These are phyloP conservation scores for Oscheius onirici DNA, from an alignment of 2,888 invertebrate species.

Conservation along the genomic window DNA sequence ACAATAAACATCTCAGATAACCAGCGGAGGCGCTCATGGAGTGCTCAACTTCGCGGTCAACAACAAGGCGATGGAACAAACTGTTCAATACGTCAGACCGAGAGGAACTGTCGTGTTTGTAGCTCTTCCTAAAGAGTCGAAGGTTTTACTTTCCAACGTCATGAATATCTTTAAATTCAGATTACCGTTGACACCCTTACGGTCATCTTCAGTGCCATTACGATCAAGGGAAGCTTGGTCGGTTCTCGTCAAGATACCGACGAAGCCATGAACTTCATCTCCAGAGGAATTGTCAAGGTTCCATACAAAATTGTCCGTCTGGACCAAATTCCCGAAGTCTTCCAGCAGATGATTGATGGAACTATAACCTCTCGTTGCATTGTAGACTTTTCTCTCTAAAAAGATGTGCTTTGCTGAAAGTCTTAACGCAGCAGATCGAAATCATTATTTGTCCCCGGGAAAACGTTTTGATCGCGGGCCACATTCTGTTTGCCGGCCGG, in stretches of 20 bases:
- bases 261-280: slow-evolving; percentile 41
- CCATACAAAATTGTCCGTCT: slow-evolving; percentile 4
- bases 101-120: slow-evolving; percentile 49
- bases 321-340: slow-evolving; percentile 7
- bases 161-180: neutral
- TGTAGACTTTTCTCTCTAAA: slow-evolving; percentile 7
- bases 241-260: slow-evolving; percentile 7
- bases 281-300: slow-evolving; percentile 34
- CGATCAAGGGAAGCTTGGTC: slow-evolving; percentile 8
- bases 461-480: too few species aligned
- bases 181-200: neutral
- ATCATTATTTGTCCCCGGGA: neutral
- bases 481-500: too few species aligned
- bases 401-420: neutral
- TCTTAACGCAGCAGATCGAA: neutral
- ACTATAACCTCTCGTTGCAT: slow-evolving; percentile 3
- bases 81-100: slow-evolving; percentile 40
- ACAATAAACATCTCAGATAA: slow-evolving; percentile 12
- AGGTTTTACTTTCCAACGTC: neutral
- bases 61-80: slow-evolving; percentile 37
- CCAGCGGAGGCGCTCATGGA: slow-evolving; percentile 43
- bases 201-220: slow-evolving; percentile 14
- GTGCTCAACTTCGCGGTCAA: slow-evolving; percentile 40
- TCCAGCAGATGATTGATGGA: slow-evolving; percentile 17
- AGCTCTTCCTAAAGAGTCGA: slow-evolving; percentile 37